These are phyloP conservation scores for Labrus mixtus DNA, from an alignment of 2,113 vertebrate genomes.

Conservation along the genomic window DNA sequence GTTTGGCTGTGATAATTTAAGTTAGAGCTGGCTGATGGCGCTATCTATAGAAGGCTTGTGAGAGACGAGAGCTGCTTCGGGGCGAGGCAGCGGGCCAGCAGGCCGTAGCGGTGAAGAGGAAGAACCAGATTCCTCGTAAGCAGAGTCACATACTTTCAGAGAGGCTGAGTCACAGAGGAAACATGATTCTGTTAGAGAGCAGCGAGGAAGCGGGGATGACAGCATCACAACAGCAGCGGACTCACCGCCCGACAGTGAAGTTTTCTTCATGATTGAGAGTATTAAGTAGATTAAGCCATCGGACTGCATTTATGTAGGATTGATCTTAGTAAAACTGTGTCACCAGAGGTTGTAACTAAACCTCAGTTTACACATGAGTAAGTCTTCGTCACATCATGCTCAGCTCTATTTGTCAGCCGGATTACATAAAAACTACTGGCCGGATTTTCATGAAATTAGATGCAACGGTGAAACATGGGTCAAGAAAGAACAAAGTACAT, in stretches of 20 bases:
- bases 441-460: background rate
- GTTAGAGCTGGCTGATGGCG: constrained; percentile 39
- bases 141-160: constrained; percentile 46
- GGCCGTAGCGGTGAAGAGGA: constrained; percentile 28
- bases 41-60: constrained; percentile 58
- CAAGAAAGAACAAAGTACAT: background rate
- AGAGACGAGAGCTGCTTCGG: constrained; percentile 48
- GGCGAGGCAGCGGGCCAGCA: constrained; percentile 45
- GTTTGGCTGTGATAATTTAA: constrained; percentile 46
- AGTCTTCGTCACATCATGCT: background rate
- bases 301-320: constrained; percentile 1
- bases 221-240: constrained; percentile 22
- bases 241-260: constrained; percentile 12
- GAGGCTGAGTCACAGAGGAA: constrained; percentile 81
- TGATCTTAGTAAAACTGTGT: background rate
- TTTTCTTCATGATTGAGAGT: constrained; percentile 3
- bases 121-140: constrained; percentile 48
- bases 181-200: constrained; percentile 10
- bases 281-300: constrained; percentile 5
- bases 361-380: background rate
- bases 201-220: background rate
- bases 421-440: background rate
- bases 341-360: background rate
- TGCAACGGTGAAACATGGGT: background rate
- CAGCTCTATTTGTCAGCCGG: background rate